Conservation (phyloP, 2,888 invertebrate genomes). For the Aelia acuminata region DNA sequence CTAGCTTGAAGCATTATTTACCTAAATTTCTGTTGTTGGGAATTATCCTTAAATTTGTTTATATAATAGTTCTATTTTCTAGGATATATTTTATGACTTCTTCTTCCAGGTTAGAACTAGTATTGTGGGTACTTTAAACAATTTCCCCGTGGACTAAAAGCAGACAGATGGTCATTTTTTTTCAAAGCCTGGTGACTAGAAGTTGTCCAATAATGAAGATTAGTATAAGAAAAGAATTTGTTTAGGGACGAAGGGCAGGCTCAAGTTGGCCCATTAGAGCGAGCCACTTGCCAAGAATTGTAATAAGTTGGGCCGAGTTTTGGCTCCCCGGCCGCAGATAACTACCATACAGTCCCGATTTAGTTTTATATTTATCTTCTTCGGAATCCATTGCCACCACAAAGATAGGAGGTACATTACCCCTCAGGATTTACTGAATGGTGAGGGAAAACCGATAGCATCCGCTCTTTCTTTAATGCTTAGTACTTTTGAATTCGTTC, state of each 20-base stretch:
- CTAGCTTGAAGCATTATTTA: no score
- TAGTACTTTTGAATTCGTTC: not conserved
- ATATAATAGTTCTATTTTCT: no score
- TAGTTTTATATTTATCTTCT: conserved; percentile 43
- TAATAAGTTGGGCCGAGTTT: conserved; percentile 42
- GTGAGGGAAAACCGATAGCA: not conserved
- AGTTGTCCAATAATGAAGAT: conserved; percentile 36
- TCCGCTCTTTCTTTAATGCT: not conserved
- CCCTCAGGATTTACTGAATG: not conserved
- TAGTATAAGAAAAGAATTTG: conserved; percentile 37
- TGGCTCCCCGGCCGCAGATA: conserved; percentile 36
- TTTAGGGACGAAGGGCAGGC: conserved; percentile 4
- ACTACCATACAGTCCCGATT: conserved; percentile 38
- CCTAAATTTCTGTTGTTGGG: no score
- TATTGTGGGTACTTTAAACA: no score
- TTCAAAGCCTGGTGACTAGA: not conserved
- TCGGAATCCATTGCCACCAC: not conserved
- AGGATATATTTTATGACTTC: no score
- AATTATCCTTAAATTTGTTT: no score
- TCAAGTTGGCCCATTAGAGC: conserved; percentile 52
- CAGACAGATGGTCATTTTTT: not conserved
- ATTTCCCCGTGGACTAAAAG: not conserved
- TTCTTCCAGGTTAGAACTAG: no score
- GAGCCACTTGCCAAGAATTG: conserved; percentile 36
- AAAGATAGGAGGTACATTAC: conserved; percentile 32